Base-by-base conservation (phyloP, 1,140 invertebrate genomes). In the Babylonia areolata region DNA sequence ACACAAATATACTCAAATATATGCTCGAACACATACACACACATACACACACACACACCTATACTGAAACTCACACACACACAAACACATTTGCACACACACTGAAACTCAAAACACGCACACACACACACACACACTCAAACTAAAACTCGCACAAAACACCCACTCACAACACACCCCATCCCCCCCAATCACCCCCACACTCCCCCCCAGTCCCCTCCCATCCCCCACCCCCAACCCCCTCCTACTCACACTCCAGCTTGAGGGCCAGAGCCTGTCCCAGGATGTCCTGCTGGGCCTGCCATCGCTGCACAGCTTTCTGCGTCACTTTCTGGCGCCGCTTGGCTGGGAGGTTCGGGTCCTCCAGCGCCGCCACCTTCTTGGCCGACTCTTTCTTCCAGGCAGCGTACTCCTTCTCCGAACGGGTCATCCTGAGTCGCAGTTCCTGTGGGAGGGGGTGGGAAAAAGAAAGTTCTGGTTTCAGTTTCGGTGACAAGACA, bases 221-320 rank as follows among this genome's bases (percentile, higher is more conserved):
- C 20, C 46, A 6, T 51, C 46, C 20, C 46, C 20, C 9, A 28
- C 58, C 5, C 58, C 5, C 58, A 28, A 23, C 28, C 1, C 28
- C 58, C 5, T 23, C 5, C n/a, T 81, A 31, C 80, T 58, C 15
- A 84, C 82, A 58, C 40, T 84, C 82, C 40, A 84, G 33, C 39
- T 84, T 84, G 46, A 28, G 40, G 2, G 37, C 69, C n/a, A 84
- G 28, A 20, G 82, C 82, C 64, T 73, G 64, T 28, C 64, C 82
- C 64, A 84, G 40, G 15, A 84, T 75, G 23, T 84, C 64, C 58
- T 42, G 64, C 82, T 73, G 82, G 23, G 82, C 31, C 37, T 84
- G 35, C 69, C 64, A 69, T 64, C 69, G 64, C 82, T 73, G 82
- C 20, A n/a, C 20, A 15, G 82, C 64, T 46, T 84, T 84, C 69